Evolutionary conservation across 2,113 vertebrate species (phyloP).

Genomic region (Turdus rufiventris): DNA sequence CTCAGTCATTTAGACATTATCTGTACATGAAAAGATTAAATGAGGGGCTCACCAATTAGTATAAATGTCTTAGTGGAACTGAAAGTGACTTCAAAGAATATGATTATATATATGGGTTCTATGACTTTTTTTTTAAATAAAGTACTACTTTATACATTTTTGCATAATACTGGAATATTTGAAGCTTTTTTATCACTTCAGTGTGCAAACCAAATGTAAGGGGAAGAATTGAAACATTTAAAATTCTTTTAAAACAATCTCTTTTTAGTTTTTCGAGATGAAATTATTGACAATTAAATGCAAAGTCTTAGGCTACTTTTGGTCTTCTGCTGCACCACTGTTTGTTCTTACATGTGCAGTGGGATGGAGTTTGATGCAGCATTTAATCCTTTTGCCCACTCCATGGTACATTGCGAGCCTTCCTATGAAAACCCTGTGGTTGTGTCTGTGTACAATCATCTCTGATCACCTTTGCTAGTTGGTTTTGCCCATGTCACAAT

Average conservation of each 20-base stretch:
- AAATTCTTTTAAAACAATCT: neutral
- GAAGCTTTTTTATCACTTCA: neutral
- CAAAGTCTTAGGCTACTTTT: neutral
- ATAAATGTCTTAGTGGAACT: neutral
- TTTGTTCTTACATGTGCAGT: neutral
- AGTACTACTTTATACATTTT: neutral
- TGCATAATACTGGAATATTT: neutral
- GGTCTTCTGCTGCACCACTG: neutral
- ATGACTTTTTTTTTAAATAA: neutral
- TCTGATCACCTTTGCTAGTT: neutral
- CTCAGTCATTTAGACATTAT: slow-evolving; percentile 10
- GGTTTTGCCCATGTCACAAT: neutral
- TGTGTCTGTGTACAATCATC: neutral
- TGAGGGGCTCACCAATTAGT: slow-evolving; percentile 14
- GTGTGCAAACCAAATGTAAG: neutral
- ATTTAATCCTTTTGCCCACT: neutral
- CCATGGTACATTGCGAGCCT: neutral
- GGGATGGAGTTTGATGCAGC: neutral
- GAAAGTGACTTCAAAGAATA: slow-evolving; percentile 32
- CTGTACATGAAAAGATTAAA: slow-evolving; percentile 20
- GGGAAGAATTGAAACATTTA: neutral
- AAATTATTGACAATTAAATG: neutral
- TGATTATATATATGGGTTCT: neutral
- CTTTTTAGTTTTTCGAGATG: neutral
- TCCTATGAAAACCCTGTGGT: neutral